A percentile compares a stretch with the other conserved stretches of the same genome.
These are phyloP conservation scores for Rugalucina vietnamica DNA, from an alignment of 2,888 invertebrate species.

Conservation along the genomic window DNA sequence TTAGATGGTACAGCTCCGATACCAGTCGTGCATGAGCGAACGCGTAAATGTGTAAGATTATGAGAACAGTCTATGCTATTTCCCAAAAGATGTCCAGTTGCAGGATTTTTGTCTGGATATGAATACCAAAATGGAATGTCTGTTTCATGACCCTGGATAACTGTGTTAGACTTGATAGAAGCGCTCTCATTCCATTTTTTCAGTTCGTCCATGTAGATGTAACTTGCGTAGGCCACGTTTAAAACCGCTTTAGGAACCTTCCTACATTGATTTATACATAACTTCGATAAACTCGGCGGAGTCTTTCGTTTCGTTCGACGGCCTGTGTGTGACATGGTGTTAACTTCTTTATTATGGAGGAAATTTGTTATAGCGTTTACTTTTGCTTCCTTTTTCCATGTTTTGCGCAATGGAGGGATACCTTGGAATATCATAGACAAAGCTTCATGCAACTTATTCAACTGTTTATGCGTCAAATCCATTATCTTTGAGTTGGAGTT, in stretches of 20 bases:
- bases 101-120: background rate
- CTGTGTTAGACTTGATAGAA: background rate
- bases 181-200: background rate
- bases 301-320: background rate
- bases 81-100: background rate
- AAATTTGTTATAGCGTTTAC: no score
- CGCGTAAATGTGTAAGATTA: conserved; percentile 23
- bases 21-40: conserved; percentile 22
- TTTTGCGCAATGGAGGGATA: no score
- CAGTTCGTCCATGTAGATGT: background rate
- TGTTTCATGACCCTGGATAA: background rate
- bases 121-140: conserved; percentile 21
- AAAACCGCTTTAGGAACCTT: conserved; percentile 21
- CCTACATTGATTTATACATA: background rate
- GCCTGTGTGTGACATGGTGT: no score
- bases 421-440: no score
- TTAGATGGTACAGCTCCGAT: background rate
- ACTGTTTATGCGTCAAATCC: no score
- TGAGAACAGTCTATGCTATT: conserved; percentile 24
- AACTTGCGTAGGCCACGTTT: conserved; percentile 16
- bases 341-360: no score
- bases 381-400: no score
- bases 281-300: background rate
- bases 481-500: no score
- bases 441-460: no score